Evolutionary conservation across 2,888 invertebrate species (phyloP), one percentile per base, ranked within the genome.

Genomic region (Hirudinaria manillensis): DNA sequence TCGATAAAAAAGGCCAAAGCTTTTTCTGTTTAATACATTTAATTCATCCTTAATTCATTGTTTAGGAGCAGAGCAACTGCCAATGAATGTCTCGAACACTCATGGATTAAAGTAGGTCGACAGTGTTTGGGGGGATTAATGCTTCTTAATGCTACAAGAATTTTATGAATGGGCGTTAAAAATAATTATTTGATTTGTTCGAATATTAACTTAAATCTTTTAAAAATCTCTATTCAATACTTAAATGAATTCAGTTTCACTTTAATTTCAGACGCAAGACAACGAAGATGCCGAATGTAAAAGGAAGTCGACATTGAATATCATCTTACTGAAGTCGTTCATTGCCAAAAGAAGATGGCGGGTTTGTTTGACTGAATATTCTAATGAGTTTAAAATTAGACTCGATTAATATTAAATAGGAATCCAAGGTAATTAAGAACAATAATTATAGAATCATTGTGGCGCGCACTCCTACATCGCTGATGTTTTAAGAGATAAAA

Each of bases 51-150:
- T 21, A 61, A 7, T 61, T 61, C 13, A 16, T 68, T 36, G 21
- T 68, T 7, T 68, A 89, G 89, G 81, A 87, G 88, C 83, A 84
- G 90, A 79, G 87, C 88, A 72, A 88, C 87, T 75, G 89, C 88
- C 24, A 85, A 87, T 77, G 88, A 89, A 79, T 89, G 89, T 83
- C 85, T 90, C 76, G 84, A 86, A 78, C 90, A 90, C 86, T 88
- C 89, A 27, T 90, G 90, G 90, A 89, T 90, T 80, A 78, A 88
- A 83, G 87, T 86, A 80, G 80, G 78, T 16, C 1, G 45, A 45
- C 1, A 16, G 16, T 45, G 45, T 1, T 16, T 45, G 13, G 1
- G 16, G 3, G 45, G 13, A 45, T 36, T 3, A 36, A 36, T 36
- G 36, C 4, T 36, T 36, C 10, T 6, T 36, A 45, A 45, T 3